Evolutionary conservation across 2,888 invertebrate species (phyloP).

Genomic region (Chromoteleia sp.): DNA sequence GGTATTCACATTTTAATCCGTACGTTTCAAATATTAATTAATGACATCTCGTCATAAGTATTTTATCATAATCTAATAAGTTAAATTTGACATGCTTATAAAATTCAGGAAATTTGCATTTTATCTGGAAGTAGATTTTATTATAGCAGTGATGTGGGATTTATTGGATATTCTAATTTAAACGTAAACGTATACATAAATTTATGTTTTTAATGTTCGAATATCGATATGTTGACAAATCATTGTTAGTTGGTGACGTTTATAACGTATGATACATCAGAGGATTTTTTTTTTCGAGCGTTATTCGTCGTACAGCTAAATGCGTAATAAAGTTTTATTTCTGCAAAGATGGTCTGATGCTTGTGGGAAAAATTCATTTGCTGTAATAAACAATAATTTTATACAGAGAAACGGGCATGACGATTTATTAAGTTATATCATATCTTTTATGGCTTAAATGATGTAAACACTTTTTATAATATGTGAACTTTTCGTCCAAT

Average conservation of each 20-base stretch:
- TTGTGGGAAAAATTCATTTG: too few relatives aligned
- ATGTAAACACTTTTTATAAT: too few relatives aligned
- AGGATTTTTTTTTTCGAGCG: background rate
- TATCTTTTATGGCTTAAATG: too few relatives aligned
- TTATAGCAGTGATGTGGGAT: constrained; percentile 19
- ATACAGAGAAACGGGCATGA: too few relatives aligned
- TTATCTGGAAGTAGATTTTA: constrained; percentile 26
- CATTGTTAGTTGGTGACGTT: constrained; percentile 4
- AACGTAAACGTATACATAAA: constrained; percentile 9
- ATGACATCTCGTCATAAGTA: constrained; percentile 19
- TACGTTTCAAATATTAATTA: constrained; percentile 36
- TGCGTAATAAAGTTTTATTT: too few relatives aligned
- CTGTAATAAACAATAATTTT: too few relatives aligned
- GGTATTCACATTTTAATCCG: constrained; percentile 50
- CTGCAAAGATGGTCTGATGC: too few relatives aligned
- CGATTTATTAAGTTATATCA: too few relatives aligned
- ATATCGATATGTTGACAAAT: constrained; percentile 31
- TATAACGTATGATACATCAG: background rate
- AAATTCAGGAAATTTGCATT: constrained; percentile 44
- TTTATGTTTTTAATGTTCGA: constrained; percentile 5
- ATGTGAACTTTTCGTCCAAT: too few relatives aligned
- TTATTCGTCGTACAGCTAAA: too few relatives aligned
- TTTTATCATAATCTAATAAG: constrained; percentile 56
- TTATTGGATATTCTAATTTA: constrained; percentile 34
- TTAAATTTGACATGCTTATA: constrained; percentile 29